Base-by-base conservation (phyloP, 2,797 vertebrate genomes). In the Philypnodon macrostomus region DNA sequence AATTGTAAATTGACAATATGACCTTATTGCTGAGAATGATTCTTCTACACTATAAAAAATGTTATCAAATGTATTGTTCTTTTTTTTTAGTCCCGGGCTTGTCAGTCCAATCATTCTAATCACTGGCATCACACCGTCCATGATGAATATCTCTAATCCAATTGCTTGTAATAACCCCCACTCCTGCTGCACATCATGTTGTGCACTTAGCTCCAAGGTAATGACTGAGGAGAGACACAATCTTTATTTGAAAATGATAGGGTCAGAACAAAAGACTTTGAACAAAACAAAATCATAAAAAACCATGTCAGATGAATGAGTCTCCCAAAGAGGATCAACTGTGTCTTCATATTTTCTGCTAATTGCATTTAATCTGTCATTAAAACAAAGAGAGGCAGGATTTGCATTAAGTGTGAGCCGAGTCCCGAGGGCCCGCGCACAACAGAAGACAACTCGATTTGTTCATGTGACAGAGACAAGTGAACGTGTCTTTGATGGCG, bases 351-450 rank as follows among this genome's bases (percentile, higher is more conserved):
- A 71, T 47, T 42, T 73, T 78, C 63, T 51, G 48, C 53, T 85
- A 87, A 90, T 87, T 81, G 75, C 61, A 53, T 80, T 85, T 81
- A 71, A 84, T 81, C 55, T 72, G 75, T 82, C 84, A 86, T 88
- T 86, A 88, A 80, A 39, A 79, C 62, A 83, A 81, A 84, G 70
- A 70, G 62, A 42, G 34, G 45, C 24, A 57, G 33, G 53, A 79
- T 86, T 82, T 78, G 76, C 79, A 87, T 86, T 75, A 67, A 78
- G 58, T 71, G 44, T 46, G 61, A 80, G 67, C 41, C 53, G 55
- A 59, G 66, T 83, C 83, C 77, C 57, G 29, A 2, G 73, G 78
- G 84, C 57, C 63, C 39, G 55, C 61, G 64, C 53, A 78, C 68
- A 84, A 83, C 83, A 83, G 63, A 86, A 83, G 58, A 84, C 73